Conservation (phyloP, 1,140 invertebrate genomes). For the Drusus annulatus region DNA sequence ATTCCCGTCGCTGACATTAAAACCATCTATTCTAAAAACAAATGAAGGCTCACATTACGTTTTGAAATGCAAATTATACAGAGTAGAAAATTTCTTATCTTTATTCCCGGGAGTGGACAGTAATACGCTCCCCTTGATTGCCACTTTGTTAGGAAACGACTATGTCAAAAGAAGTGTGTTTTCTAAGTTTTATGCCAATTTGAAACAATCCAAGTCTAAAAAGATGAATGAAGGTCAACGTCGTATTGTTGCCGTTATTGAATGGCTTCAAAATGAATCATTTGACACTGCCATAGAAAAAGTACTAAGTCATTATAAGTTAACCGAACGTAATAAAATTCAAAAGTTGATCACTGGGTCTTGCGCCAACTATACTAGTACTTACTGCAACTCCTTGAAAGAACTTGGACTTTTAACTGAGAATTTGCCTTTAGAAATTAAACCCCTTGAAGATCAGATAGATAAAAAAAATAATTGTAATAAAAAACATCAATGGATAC, state of each 20-base stretch:
- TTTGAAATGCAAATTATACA: constrained; percentile 80
- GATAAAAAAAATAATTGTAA: constrained; percentile 7
- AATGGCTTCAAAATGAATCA: constrained; percentile 82
- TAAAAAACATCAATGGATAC: constrained; percentile 34
- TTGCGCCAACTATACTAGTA: constrained; percentile 75
- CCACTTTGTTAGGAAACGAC: constrained; percentile 90
- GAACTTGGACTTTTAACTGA: constrained; percentile 68
- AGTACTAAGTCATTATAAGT: constrained; percentile 75
- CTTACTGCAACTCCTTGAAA: constrained; percentile 71
- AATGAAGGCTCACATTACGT: constrained; percentile 56
- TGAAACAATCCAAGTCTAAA: constrained; percentile 77
- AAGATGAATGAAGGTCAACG: constrained; percentile 73
- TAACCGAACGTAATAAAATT: constrained; percentile 70
- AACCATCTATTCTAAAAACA: constrained; percentile 60
- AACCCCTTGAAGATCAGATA: not conserved
- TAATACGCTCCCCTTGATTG: constrained; percentile 81
- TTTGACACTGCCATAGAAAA: constrained; percentile 79
- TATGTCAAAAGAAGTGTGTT: constrained; percentile 82
- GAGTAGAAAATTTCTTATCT: constrained; percentile 78
- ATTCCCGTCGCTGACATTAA: constrained; percentile 77
- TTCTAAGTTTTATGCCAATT: constrained; percentile 77
- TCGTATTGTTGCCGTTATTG: constrained; percentile 78
- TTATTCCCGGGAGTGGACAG: constrained; percentile 75
- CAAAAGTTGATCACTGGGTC: constrained; percentile 74
- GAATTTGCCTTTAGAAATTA: not conserved